A percentile compares a stretch with the other conserved stretches of the same genome.
phyloP scores from a whole-genome alignment of 2,113 vertebrate genomes.

The Vombatus ursinus region DNA sequence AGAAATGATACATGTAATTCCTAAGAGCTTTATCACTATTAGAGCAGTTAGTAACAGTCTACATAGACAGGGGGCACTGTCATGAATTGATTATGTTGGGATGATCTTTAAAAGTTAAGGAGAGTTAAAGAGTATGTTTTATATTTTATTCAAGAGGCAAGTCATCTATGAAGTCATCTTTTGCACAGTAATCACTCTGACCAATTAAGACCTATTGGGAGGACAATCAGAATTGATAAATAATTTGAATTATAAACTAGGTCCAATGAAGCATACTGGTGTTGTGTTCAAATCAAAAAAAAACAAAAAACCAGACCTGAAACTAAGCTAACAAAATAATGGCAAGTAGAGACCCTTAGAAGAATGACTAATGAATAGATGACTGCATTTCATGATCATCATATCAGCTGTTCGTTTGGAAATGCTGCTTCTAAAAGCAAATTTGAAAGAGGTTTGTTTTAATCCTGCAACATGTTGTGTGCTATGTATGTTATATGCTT shows the following conservation, averaged over 20 bases:
- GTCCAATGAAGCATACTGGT: background rate
- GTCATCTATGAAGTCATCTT: too few relatives aligned
- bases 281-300: background rate
- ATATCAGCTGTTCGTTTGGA: background rate
- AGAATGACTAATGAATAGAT: background rate
- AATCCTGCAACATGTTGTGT: background rate
- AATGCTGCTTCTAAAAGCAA: background rate
- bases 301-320: background rate
- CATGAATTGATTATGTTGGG: too few relatives aligned
- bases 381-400: background rate
- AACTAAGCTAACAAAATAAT: background rate
- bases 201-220: background rate
- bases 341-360: background rate
- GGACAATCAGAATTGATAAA: slow-evolving; percentile 6
- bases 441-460: background rate
- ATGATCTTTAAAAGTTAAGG: too few relatives aligned
- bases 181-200: too few relatives aligned
- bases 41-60: too few relatives aligned
- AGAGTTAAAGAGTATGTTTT: too few relatives aligned
- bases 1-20: too few relatives aligned
- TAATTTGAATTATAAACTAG: slow-evolving; percentile 21
- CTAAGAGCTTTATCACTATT: too few relatives aligned
- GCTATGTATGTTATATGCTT: background rate
- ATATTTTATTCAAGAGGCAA: too few relatives aligned
- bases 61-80: too few relatives aligned